A percentile compares a stretch with the other conserved stretches of the same genome.
phyloP scores from a whole-genome alignment of 2,888 invertebrate genomes.

The Oscheius sp. region DNA sequence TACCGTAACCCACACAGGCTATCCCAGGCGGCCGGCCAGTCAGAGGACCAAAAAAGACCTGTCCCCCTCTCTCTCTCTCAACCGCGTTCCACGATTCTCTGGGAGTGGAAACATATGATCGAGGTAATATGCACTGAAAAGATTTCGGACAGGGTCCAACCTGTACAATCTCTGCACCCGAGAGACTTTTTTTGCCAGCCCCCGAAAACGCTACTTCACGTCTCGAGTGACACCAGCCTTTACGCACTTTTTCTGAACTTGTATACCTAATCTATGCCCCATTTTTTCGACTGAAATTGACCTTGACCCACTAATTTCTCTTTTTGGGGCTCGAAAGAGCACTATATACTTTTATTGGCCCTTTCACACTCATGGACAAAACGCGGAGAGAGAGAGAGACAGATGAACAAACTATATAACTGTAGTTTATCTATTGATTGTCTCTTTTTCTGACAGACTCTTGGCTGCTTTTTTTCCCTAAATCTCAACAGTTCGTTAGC shows the following conservation, averaged over 20 bases:
- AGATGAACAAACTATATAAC: too few species aligned
- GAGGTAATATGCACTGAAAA: too few species aligned
- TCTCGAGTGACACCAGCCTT: not conserved
- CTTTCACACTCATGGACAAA: too few species aligned
- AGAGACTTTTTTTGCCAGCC: not conserved
- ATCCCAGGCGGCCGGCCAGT: not conserved
- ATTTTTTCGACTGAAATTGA: not conserved
- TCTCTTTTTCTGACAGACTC: too few species aligned
- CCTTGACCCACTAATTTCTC: constrained; percentile 7
- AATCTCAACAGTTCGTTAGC: too few species aligned
- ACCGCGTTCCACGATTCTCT: not conserved
- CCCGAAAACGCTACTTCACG: not conserved
- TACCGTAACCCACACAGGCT: constrained; percentile 4
- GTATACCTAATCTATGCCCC: not conserved
- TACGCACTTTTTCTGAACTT: not conserved
- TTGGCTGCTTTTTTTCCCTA: too few species aligned
- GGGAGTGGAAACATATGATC: too few species aligned
- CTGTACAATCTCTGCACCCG: not conserved
- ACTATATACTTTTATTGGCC: too few species aligned
- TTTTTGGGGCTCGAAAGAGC: not conserved
- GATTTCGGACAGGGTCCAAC: too few species aligned
- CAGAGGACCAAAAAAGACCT: constrained; percentile 6
- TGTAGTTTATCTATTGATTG: too few species aligned
- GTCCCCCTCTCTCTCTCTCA: not conserved
- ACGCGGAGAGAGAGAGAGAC: too few species aligned